Evolutionary conservation across 1,140 invertebrate species (phyloP).

Genomic region (Drosophila littoralis): DNA sequence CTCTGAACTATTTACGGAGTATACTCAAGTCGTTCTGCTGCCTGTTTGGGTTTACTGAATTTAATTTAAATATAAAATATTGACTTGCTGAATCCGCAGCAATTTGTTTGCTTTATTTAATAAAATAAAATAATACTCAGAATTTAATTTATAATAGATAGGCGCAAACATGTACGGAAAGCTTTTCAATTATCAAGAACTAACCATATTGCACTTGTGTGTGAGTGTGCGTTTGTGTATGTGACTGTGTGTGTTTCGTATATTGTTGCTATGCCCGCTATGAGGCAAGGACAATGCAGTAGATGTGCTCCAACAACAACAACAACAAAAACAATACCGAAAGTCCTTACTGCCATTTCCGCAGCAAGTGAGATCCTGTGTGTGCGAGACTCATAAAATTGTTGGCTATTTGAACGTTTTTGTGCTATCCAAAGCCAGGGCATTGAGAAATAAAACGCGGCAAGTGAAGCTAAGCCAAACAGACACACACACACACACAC

Average conservation of each 20-base stretch:
- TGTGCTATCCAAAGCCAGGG: conserved; percentile 66
- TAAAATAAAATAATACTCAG: conserved; percentile 49
- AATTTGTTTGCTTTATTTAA: conserved; percentile 17
- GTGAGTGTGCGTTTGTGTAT: neutral
- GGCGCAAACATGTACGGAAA: conserved; percentile 3
- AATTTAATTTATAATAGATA: conserved; percentile 53
- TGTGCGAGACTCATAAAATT: conserved; percentile 78
- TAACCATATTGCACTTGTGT: conserved; percentile 23
- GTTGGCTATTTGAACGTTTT: conserved; percentile 79
- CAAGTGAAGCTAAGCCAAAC: conserved; percentile 57
- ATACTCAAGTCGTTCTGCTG: conserved; percentile 1
- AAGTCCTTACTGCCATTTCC: conserved; percentile 59
- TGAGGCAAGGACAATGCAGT: conserved; percentile 4
- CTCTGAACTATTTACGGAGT: neutral
- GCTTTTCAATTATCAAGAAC: conserved; percentile 25
- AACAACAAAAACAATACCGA: conserved; percentile 2
- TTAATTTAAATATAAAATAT: conserved; percentile 69
- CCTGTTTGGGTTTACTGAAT: conserved; percentile 11
- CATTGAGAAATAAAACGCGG: conserved; percentile 80
- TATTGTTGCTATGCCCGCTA: neutral
- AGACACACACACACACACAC: conserved; percentile 38
- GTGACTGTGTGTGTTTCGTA: neutral
- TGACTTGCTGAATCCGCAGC: conserved; percentile 26
- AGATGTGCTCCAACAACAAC: conserved; percentile 4
- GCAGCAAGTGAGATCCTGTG: conserved; percentile 52